Conservation (phyloP, 2,113 vertebrate species). For the Turnix velox region DNA sequence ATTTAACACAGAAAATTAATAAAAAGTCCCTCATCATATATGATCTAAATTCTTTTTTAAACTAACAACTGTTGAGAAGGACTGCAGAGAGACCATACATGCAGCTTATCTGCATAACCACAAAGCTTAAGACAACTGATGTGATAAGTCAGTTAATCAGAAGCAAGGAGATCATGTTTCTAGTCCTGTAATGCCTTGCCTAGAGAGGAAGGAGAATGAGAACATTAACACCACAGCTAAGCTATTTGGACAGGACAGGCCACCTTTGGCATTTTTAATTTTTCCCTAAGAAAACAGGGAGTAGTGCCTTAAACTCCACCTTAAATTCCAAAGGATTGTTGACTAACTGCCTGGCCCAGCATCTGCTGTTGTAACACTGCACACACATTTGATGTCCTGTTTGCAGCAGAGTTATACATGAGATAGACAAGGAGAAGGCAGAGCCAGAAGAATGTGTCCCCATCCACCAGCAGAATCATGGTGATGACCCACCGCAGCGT, state of each 20-base stretch:
- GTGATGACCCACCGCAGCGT: rapidly evolving
- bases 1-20: neutral
- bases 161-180: neutral
- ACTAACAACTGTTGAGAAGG: neutral
- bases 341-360: neutral
- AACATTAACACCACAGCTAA: neutral
- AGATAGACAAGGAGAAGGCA: neutral
- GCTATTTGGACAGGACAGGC: neutral
- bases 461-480: neutral
- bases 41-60: neutral
- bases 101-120: neutral
- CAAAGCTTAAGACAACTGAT: neutral
- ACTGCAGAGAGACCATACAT: neutral
- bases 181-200: neutral
- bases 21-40: neutral
- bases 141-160: neutral
- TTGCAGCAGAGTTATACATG: neutral
- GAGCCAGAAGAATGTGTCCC: neutral
- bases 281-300: neutral
- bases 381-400: rapidly evolving
- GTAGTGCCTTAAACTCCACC: no score
- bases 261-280: neutral
- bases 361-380: rapidly evolving
- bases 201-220: neutral
- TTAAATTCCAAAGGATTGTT: no score